Evolutionary conservation across 1,140 invertebrate genomes (phyloP), one percentile per base, ranked within the genome.

Genomic region (Maniola jurtina): DNA sequence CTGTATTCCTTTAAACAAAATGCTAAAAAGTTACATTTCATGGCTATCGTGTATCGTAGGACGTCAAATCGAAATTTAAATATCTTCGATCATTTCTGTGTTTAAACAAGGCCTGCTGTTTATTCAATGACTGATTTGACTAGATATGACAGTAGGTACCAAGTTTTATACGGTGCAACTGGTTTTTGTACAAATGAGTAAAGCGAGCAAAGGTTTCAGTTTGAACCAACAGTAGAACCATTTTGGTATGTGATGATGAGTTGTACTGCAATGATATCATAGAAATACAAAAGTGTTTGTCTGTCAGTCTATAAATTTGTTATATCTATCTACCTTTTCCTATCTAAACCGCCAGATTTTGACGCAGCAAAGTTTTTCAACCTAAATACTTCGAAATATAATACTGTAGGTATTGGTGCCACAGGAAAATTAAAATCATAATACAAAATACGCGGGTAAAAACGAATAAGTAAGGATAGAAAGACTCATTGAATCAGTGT

Each of bases 1-100:
- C 25, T 25, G 25, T 25, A 25, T 25, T 25, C 25, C 25, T 25
- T 25, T 25, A 25, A 25, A 25, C 25, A 25, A 45, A 45, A 45
- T 45, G 42, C 42, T 45, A 45, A 45, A 45, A 45, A 45, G 42
- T 45, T 45, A 11, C 9, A 45, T 45, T 45, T 45, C 42, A 45
- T 11, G 42, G 42, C 42, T 45, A 45, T 45, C 42, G 42, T 9
- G 42, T 45, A 45, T 45, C 42, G 42, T n/a, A n/a, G 42, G 10
- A 45, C 13, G 42, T 45, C 42, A 45, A 45, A 45, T 45, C 42
- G 42, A 13, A 11, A 45, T 45, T 45, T 45, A 45, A 45, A 45
- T 45, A 45, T 45, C 42, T 45, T 45, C 42, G 42, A 45, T 45
- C 42, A 45, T 45, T 45, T n/a, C 42, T 45, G 42, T 45, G 42